Evolutionary conservation across 2,113 vertebrate species (phyloP), one percentile per base, ranked within the genome.

Genomic region (Scopus umbretta): DNA sequence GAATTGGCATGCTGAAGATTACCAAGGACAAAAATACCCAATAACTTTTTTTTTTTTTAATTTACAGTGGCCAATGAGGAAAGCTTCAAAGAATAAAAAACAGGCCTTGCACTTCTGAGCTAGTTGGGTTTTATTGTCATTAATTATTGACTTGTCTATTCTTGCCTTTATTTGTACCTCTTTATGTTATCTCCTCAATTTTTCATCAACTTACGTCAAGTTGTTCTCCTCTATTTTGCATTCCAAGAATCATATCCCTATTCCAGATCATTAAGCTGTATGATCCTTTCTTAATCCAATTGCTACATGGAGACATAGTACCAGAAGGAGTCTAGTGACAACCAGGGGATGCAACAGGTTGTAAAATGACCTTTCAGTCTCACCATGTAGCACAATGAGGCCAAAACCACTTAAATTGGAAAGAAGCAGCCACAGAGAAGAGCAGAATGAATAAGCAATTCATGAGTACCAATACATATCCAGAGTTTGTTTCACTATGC

Each of bases 341-440:
- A 80, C 53, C 22, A 90, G 62, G 30, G 74, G n/a, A 80, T 34
- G 80, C 78, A 90, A 71, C 85, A 91, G 68, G 81, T 53, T 91
- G 53, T 29, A 72, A 94, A 94, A 85, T 45, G 85, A 90, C 81
- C 87, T 96, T 94, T 94, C 91, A 80, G 62, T 88, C 62, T 70
- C 45, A 85, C 13, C 20, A 26, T 11, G 61, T 43, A 80, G 30
- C 70, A 85, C 71, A 91, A 55, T 43, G 49, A 84, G 40, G 56
- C 68, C 65, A 65, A 90, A 93, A 6, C 13, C 30, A 53, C 67
- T 80, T 45, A 71, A 88, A 90, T 2, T 68, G 53, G 53, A 87
- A 90, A 71, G 52, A 65, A 80, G 59, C 29, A 78, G 59, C 25
- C 45, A 82, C 62, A 89, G 23, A 94, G 58, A 49, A 91, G 22